Evolutionary conservation across 2,113 vertebrate species (phyloP).

Genomic region (Callospermophilus lateralis): DNA sequence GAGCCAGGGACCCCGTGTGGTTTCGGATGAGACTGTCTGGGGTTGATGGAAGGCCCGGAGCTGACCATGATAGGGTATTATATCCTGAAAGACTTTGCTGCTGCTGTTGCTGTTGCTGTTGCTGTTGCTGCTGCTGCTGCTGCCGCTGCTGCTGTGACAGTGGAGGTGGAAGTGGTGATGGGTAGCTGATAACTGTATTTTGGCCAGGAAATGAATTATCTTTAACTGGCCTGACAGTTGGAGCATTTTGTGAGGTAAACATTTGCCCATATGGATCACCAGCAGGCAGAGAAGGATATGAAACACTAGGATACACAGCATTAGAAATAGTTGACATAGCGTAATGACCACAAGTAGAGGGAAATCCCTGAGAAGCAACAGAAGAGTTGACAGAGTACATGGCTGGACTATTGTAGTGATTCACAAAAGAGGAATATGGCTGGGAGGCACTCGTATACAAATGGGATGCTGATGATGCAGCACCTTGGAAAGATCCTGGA

Average conservation of each 20-base stretch:
- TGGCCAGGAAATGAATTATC: constrained; percentile 84
- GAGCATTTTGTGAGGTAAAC: constrained; percentile 89
- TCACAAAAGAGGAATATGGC: constrained; percentile 87
- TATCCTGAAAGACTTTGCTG: constrained; percentile 87
- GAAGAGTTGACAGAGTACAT: constrained; percentile 85
- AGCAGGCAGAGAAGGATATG: constrained; percentile 89
- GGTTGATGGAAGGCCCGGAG: constrained; percentile 82
- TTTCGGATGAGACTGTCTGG: constrained; percentile 81
- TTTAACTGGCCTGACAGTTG: constrained; percentile 80
- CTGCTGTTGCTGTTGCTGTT: constrained; percentile 83
- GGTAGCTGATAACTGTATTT: constrained; percentile 82
- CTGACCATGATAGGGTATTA: constrained; percentile 76
- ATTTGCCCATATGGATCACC: constrained; percentile 90
- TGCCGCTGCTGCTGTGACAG: constrained; percentile 79
- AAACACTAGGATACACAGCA: constrained; percentile 89
- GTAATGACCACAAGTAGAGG: constrained; percentile 87
- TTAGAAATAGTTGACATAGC: constrained; percentile 82
- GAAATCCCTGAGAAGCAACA: constrained; percentile 88
- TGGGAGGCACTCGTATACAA: constrained; percentile 89
- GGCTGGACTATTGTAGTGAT: constrained; percentile 89
- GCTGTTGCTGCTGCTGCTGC: constrained; percentile 86
- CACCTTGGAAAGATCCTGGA: constrained; percentile 84
- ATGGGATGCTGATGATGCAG: constrained; percentile 81
- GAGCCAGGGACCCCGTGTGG: constrained; percentile 70
- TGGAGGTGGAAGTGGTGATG: constrained; percentile 69